Evolutionary conservation across 2,797 vertebrate species (phyloP).

Genomic region (Sebastes itinus): DNA sequence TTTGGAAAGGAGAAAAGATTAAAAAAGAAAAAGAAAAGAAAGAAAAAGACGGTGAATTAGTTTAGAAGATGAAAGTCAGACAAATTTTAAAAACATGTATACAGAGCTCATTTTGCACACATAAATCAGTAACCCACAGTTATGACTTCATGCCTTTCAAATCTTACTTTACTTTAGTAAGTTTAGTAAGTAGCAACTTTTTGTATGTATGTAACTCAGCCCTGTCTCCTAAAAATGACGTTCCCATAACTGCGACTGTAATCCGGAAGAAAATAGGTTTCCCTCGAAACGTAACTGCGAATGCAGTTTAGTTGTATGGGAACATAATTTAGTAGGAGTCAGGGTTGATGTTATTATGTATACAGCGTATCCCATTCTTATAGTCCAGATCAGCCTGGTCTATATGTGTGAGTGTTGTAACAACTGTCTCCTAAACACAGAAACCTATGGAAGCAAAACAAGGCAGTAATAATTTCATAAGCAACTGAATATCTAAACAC

Average conservation of each 20-base stretch:
- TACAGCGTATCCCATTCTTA: neutral
- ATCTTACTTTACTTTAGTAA: neutral
- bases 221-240: too few relatives aligned
- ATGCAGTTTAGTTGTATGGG: too few relatives aligned
- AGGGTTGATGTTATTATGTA: neutral
- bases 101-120: conserved; percentile 42
- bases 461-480: neutral
- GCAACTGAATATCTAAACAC: neutral
- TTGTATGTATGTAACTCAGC: neutral
- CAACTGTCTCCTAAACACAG: neutral
- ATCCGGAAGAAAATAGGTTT: too few relatives aligned
- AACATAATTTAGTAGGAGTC: too few relatives aligned
- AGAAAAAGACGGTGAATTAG: neutral
- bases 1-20: neutral
- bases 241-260: too few relatives aligned
- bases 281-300: too few relatives aligned
- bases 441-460: neutral
- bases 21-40: neutral
- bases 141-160: neutral
- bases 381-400: neutral
- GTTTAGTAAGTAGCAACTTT: neutral
- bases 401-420: neutral
- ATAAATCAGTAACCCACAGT: neutral
- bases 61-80: conserved; percentile 21
- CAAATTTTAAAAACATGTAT: conserved; percentile 1